Evolutionary conservation across 1,140 invertebrate genomes (phyloP).

Genomic region (Reticulitermes speratus): DNA sequence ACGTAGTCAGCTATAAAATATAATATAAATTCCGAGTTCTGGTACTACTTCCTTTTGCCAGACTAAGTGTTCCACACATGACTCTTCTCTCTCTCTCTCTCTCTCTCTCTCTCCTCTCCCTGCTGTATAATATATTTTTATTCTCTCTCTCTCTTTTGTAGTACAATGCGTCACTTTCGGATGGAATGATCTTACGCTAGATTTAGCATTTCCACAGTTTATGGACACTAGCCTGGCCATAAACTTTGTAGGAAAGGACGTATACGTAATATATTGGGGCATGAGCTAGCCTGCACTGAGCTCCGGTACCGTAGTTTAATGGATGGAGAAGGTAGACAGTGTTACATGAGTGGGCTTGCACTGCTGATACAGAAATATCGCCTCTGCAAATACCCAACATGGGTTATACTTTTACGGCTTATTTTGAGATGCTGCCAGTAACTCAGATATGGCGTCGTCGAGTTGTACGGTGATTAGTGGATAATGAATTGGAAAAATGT

Average conservation of each 20-base stretch:
- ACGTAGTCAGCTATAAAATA: background rate
- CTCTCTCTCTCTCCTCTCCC: background rate
- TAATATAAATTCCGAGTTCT: background rate
- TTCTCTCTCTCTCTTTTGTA: background rate
- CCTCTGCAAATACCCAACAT: too few relatives aligned
- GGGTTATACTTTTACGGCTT: too few relatives aligned
- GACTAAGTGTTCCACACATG: background rate
- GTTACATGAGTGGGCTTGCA: too few relatives aligned
- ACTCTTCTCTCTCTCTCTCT: background rate
- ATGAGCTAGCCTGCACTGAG: background rate
- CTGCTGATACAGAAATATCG: too few relatives aligned
- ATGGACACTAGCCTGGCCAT: constrained; percentile 45
- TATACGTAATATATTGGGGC: background rate
- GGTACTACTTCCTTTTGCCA: background rate
- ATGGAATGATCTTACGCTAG: constrained; percentile 54
- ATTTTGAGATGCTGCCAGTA: too few relatives aligned
- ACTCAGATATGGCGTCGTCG: too few relatives aligned
- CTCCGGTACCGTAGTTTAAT: background rate
- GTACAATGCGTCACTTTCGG: constrained; percentile 54
- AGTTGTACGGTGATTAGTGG: too few relatives aligned
- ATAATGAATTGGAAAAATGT: too few relatives aligned
- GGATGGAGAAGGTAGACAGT: background rate
- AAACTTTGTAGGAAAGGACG: constrained; percentile 25
- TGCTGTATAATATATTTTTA: background rate
- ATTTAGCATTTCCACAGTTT: constrained; percentile 54